These are phyloP conservation scores for Lasius platythorax DNA, from an alignment of 2,888 invertebrate species.

Conservation along the genomic window DNA sequence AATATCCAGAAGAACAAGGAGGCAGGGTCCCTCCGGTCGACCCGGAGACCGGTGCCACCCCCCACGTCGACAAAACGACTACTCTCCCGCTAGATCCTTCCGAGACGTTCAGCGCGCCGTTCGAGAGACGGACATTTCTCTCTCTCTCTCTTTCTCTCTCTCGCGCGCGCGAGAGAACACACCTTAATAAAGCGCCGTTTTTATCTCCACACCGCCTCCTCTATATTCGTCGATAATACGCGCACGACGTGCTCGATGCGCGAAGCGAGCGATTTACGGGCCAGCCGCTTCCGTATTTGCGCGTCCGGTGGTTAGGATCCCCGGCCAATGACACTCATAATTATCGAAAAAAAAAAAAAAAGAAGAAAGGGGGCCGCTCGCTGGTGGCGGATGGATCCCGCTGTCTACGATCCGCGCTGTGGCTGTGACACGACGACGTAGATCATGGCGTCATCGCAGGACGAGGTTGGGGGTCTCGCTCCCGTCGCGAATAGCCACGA, in stretches of 20 bases:
- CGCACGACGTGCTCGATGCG: neutral
- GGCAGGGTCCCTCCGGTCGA: neutral
- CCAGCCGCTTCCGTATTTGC: slow-evolving; percentile 18
- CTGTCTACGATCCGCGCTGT: slow-evolving; percentile 35
- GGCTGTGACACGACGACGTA: slow-evolving; percentile 50
- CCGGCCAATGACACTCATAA: slow-evolving; percentile 50
- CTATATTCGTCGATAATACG: neutral
- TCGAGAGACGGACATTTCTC: slow-evolving; percentile 8
- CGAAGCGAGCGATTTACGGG: slow-evolving; percentile 25
- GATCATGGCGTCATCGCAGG: slow-evolving; percentile 49
- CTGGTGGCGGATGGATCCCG: slow-evolving; percentile 30
- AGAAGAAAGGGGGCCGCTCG: slow-evolving; percentile 13
- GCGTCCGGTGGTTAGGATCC: slow-evolving; percentile 25
- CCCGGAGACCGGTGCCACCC: slow-evolving; percentile 26
- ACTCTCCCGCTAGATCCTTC: neutral
- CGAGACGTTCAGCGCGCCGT: neutral
- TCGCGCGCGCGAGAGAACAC: slow-evolving; percentile 27
- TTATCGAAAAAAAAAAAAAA: neutral
- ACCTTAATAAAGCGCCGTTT: slow-evolving; percentile 37
- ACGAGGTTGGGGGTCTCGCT: slow-evolving; percentile 39
- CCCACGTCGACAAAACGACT: slow-evolving; percentile 6
- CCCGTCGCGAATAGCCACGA: neutral
- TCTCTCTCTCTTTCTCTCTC: too few relatives aligned
- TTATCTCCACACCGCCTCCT: slow-evolving; percentile 26
- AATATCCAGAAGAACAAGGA: slow-evolving; percentile 23